Base-by-base conservation (phyloP, 2,888 invertebrate species). In the Acanthopleura granulata region DNA sequence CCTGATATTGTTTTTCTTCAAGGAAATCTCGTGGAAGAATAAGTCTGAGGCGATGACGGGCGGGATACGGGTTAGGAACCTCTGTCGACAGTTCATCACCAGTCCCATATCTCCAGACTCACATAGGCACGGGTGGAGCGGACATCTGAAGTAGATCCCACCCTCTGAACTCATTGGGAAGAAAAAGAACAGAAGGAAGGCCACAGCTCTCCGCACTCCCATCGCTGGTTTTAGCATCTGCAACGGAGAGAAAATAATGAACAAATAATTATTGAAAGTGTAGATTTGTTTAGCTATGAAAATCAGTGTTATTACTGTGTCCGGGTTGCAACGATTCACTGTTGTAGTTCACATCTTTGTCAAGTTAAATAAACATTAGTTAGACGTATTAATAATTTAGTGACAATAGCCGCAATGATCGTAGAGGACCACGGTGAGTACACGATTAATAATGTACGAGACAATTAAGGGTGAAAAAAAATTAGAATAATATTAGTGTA, bases 121-220 rank as follows among this genome's bases (percentile, higher is more conserved):
- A 51, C 81, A 81, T 0, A 74, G 70, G 27, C 81, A 81, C n/a
- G 79, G 78, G 72, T 78, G 79, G 4, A 80, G 77, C 15, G 81
- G 80, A 62, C 81, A 81, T 49, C 50, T 30, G 49, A 71, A 71
- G 50, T 71, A 71, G 3, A 66, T 6, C 25, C 66, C 66, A 6
- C 25, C 66, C 29, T 66, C 25, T 27, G 66, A 66, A 9, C 16
- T 22, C 16, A 66, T 27, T 6, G 66, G 27, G 22, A 66, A 27
- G 22, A 66, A 6, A 66, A 1, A 66, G 29, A 66, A 27, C 66
- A 66, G 27, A 27, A 22, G 15, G 25, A 66, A 66, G 27, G 25
- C 29, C 22, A 66, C 16, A 22, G 25, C 1, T 16, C 29, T 66
- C 25, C 12, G 16, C 29, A 66, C 6, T 22, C 29, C 66, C 66